Base-by-base conservation (phyloP, 2,888 invertebrate genomes). In the Drosophila ezoana region DNA sequence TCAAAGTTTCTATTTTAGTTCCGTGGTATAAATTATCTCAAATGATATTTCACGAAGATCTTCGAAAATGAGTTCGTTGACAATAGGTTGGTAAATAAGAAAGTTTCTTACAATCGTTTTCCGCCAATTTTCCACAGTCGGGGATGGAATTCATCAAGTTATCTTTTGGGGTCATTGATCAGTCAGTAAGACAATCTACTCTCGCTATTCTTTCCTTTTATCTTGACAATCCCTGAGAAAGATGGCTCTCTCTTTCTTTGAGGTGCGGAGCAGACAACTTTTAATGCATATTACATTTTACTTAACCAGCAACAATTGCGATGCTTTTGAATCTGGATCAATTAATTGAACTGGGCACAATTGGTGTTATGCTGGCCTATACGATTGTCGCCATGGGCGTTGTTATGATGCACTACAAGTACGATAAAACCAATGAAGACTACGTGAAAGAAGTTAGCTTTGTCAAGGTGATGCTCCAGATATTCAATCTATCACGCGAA, bases 361-460 rank as follows among this genome's bases (percentile, higher is more conserved):
- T 57, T 18, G 47, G 38, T 8, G 37, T 47, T 0, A 10, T 47
- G 16, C 8, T 37, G 37, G 16, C 16, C 38, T 57, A 57, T 2
- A 28, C 47, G 8, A 38, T 32, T 10, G 37, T 57, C 1, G 56
- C 45, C 16, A 8, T 38, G 13, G 47, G 47, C 9, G 38, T 47
- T 18, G 2, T 57, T 5, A 4, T 57, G 10, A 10, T 47, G 16
- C 56, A 28, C 2, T 57, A 57, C 11, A 13, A 47, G 47, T 11
- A 32, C 38, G 56, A 52, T 11, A 5, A 6, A 28, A 1, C 14
- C 14, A 8, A 40, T 13, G 3, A 4, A 14, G 13, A 28, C 2
- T 8, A 16, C 13, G 28, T 11, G 0, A 4, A 14, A 37, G 8
- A 38, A 1, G 5, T 57, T 5, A 38, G 6, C 14, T 57, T 10